Conservation (phyloP, 2,888 invertebrate genomes). For the Scaptomyza parva region DNA sequence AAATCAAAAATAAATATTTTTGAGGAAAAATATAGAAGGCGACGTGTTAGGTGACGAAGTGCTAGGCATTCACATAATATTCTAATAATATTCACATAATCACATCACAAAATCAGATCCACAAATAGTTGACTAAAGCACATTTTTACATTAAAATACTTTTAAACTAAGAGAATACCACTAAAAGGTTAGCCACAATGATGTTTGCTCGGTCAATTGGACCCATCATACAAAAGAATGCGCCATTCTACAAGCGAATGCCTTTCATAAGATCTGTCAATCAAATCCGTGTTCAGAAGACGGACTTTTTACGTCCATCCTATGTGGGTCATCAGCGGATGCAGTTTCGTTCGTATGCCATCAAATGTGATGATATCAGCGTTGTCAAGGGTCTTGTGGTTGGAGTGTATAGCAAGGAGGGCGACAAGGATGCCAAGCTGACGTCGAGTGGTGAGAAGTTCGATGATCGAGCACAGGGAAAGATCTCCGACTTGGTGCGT, state of each 20-base stretch:
- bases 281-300: background rate
- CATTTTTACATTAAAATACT: conserved; percentile 23
- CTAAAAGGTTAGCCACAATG: conserved; percentile 15
- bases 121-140: conserved; percentile 3
- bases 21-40: conserved; percentile 16
- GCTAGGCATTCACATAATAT: background rate
- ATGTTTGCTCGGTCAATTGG: conserved; percentile 44
- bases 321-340: background rate
- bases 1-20: too few species aligned
- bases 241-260: conserved; percentile 17
- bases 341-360: conserved; percentile 12
- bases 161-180: conserved; percentile 1
- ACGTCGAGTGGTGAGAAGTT: conserved; percentile 86
- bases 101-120: conserved; percentile 20
- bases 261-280: background rate
- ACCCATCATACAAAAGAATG: conserved; percentile 16
- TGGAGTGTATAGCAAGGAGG: conserved; percentile 85
- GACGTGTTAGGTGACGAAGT: conserved; percentile 1
- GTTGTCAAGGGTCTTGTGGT: conserved; percentile 86
- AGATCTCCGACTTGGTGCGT: conserved; percentile 84
- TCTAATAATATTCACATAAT: conserved; percentile 25
- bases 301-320: background rate
- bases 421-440: conserved; percentile 84
- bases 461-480: conserved; percentile 85
- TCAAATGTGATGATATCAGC: conserved; percentile 14